A percentile compares a stretch with the other conserved stretches of the same genome.
Conservation (phyloP, 2,113 vertebrate species). For the Macroglossus sobrinus region DNA sequence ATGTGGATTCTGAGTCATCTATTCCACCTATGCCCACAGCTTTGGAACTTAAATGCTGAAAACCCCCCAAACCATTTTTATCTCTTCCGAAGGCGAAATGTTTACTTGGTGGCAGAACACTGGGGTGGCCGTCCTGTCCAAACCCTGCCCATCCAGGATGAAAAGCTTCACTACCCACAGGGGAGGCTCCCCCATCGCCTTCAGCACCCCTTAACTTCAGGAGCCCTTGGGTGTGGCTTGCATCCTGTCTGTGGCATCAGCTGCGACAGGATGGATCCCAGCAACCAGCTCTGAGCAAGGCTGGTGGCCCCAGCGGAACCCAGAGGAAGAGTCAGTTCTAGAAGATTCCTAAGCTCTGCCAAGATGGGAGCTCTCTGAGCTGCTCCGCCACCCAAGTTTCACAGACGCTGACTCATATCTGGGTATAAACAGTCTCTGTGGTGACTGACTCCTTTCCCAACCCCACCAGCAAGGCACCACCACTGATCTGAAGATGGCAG, state of each 20-base stretch:
- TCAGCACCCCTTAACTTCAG: too few species aligned
- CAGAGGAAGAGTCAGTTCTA: neutral
- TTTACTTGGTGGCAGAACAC: neutral
- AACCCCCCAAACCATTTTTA: neutral
- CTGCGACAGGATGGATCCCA: neutral
- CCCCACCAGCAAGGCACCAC: fast-evolving
- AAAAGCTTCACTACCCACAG: fast-evolving
- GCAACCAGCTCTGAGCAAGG: neutral
- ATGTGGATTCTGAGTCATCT: slow-evolving; percentile 8
- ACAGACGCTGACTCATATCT: too few species aligned
- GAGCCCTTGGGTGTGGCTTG: neutral
- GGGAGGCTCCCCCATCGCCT: fast-evolving
- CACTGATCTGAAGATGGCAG: neutral
- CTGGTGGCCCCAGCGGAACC: neutral
- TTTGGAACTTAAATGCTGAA: neutral
- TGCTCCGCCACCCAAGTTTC: neutral
- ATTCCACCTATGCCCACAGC: neutral
- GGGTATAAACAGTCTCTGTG: neutral
- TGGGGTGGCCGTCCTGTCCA: neutral
- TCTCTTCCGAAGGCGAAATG: neutral
- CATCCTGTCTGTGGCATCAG: neutral
- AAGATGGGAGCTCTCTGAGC: neutral
- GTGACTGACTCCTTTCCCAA: neutral
- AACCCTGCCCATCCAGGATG: neutral
- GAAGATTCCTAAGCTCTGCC: too few species aligned